These are phyloP conservation scores for Conger conger DNA, from an alignment of 2,113 vertebrate genomes.

Conservation along the genomic window DNA sequence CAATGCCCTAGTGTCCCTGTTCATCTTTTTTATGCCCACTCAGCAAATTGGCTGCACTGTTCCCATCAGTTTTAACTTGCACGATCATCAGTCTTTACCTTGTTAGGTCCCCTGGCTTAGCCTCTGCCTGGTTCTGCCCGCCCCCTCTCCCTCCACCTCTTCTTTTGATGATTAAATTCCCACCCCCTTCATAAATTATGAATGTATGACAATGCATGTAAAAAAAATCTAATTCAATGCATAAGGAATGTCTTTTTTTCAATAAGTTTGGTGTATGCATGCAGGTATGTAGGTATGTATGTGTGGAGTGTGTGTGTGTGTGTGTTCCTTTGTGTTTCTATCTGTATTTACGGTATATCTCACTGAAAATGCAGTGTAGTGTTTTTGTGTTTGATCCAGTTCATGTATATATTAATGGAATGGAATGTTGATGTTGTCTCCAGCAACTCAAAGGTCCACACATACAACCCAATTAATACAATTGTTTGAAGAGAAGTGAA, in stretches of 20 bases:
- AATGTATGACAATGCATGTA: not conserved
- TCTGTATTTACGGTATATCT: not conserved
- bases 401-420: not conserved
- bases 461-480: not conserved
- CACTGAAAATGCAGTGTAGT: not conserved
- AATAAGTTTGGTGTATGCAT: too few relatives aligned
- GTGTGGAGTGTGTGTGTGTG: not conserved
- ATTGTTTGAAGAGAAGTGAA: not conserved
- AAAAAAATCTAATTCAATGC: not conserved
- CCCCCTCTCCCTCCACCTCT: not conserved
- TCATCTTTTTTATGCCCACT: constrained; percentile 2
- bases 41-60: not conserved
- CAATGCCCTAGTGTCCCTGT: not conserved
- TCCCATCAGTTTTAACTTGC: not conserved
- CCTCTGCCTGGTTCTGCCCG: not conserved
- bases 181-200: not conserved
- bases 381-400: not conserved
- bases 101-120: not conserved
- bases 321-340: not conserved
- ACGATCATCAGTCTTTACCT: not conserved
- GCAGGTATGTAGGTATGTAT: not conserved
- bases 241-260: not conserved
- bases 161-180: not conserved
- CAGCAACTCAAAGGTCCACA: not conserved
- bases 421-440: not conserved